These are phyloP conservation scores for Diadema setosum DNA, from an alignment of 35 echinoderm and acorn worm species.

Conservation along the genomic window DNA sequence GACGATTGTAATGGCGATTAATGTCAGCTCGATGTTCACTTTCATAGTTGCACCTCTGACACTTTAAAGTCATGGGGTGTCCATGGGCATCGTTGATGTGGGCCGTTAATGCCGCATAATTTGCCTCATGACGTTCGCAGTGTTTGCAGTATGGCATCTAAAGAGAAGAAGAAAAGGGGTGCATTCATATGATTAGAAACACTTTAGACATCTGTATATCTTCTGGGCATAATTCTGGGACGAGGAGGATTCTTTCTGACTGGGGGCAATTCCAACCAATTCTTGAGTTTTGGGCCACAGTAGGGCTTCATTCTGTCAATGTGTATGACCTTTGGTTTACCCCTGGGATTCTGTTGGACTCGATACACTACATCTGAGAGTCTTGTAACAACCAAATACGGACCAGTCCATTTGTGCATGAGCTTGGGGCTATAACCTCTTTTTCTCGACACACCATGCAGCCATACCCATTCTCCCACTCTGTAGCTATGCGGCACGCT, in stretches of 20 bases:
- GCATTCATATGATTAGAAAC: no score
- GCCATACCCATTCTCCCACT: conserved; percentile 1
- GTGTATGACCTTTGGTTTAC: conserved; percentile 14
- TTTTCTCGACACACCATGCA: neutral
- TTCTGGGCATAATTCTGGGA: neutral
- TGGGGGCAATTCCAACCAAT: no score
- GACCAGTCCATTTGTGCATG: conserved; percentile 10
- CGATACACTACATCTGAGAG: conserved; percentile 6
- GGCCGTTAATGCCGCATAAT: neutral
- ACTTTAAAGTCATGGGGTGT: no score
- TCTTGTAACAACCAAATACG: conserved; percentile 14
- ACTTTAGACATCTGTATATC: no score
- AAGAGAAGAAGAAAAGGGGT: neutral
- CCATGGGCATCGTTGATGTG: neutral
- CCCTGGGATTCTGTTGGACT: neutral
- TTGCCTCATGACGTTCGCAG: neutral
- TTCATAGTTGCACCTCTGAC: neutral
- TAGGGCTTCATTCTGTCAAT: conserved; percentile 24
- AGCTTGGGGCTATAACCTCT: conserved; percentile 34
- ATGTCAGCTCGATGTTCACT: neutral
- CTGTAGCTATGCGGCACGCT: neutral
- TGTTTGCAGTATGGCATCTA: neutral
- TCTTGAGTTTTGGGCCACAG: neutral
- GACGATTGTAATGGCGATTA: neutral
- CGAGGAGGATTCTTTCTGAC: neutral